A percentile compares a stretch with the other conserved stretches of the same genome.
phyloP scores from a whole-genome alignment of 1,140 invertebrate genomes.

The Euschistus heros region DNA sequence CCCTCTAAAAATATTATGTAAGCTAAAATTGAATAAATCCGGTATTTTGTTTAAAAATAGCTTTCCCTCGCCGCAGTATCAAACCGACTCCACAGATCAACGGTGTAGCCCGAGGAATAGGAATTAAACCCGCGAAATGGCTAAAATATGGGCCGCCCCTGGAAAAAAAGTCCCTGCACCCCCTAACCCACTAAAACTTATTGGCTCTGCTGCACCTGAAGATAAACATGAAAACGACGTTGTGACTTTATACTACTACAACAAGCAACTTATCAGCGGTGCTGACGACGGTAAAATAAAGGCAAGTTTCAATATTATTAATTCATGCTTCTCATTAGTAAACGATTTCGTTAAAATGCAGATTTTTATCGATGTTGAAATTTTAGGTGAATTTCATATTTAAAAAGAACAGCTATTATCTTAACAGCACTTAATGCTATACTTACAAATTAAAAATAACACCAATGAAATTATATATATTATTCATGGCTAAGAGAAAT shows the following conservation, averaged over 20 bases:
- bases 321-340: no score
- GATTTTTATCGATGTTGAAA: no score
- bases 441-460: no score
- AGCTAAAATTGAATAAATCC: constrained; percentile 23
- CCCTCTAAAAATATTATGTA: constrained; percentile 25
- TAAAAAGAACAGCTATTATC: no score
- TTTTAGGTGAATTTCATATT: no score
- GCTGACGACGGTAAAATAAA: constrained; percentile 42
- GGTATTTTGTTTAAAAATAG: constrained; percentile 23
- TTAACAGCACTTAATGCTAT: no score
- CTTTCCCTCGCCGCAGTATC: constrained; percentile 2
- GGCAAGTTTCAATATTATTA: constrained; percentile 28
- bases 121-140: background rate
- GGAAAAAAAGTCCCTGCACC: background rate
- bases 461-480: no score
- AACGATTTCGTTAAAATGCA: no score
- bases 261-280: constrained; percentile 37
- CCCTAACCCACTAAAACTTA: background rate
- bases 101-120: constrained; percentile 1
- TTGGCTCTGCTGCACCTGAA: background rate
- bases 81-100: background rate
- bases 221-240: constrained; percentile 38
- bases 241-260: constrained; percentile 34
- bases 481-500: no score
- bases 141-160: background rate